Evolutionary conservation across 2,888 invertebrate genomes (phyloP), one percentile per base, ranked within the genome.

Genomic region (Poecilus cupreus): DNA sequence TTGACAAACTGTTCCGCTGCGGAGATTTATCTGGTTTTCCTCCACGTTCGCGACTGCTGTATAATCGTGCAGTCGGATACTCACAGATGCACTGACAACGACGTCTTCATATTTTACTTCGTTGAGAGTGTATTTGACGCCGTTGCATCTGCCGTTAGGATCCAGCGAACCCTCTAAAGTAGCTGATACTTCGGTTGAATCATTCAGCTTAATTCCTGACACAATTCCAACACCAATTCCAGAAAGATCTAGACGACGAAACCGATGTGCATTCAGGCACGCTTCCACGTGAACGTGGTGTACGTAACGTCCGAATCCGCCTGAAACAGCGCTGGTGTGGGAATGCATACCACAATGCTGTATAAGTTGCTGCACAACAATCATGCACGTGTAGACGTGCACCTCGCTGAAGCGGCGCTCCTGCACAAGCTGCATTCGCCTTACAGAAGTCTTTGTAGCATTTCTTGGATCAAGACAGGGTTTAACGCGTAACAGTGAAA

Each of bases 1-100:
- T 3, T 22, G 13, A 43, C 76, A 81, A 4, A 76, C 24, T 5
- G 75, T 76, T 2, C 81, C 76, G n/a, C 64, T 13, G 0, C 76
- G 24, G n/a, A 81, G 32, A 3, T 26, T 39, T 2, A 76, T 13
- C 3, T 20, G 18, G 22, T 81, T 76, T 5, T 64, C 68, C 22
- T 81, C 76, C 1, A 81, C 76, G n/a, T 81, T 46, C 0, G 81
- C 76, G 11, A 76, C 37, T 1, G 81, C 37, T 0, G 6, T n/a
- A 60, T 75, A 81, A 26, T 81, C 81, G 18, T n/a, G 20, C 24
- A 43, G 26, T 2, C 26, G 26, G 26, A 80, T 80, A 83, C 83
- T 83, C 82, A 84, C 20, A 3, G 60, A 20, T 5, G 22, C 60
- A 4, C 16, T 60, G 4, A 60, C 22, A 22, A 60, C 10, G 4